These are phyloP conservation scores for Procapra przewalskii DNA, from an alignment of 2,113 vertebrate genomes.

Conservation along the genomic window DNA sequence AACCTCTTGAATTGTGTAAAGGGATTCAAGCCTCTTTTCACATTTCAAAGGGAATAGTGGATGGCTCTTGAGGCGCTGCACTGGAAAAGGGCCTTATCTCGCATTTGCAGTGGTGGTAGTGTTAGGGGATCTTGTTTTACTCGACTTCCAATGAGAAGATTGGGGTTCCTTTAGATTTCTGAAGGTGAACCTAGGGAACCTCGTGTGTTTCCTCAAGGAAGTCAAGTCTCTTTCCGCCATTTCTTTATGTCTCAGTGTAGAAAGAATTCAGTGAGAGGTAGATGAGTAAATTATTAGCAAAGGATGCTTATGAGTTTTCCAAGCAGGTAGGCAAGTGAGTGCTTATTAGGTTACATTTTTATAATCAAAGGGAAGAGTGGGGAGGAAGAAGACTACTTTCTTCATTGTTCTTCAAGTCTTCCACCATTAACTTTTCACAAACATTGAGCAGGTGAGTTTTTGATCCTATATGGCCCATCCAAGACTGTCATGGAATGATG, in stretches of 20 bases:
- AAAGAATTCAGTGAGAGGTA: not conserved
- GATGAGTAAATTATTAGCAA: not conserved
- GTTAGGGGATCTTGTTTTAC: no score
- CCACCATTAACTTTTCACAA: not conserved
- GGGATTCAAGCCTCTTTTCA: no score
- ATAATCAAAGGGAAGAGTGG: not conserved
- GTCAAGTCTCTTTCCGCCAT: no score
- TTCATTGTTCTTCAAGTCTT: not conserved
- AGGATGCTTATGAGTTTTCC: not conserved
- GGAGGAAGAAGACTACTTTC: not conserved
- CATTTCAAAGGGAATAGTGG: no score
- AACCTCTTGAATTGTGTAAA: no score
- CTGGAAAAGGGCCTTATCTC: no score
- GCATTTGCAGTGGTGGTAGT: no score
- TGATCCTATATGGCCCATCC: not conserved
- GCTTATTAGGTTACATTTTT: not conserved
- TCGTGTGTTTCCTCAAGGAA: no score
- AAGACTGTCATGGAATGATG: not conserved
- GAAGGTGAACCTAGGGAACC: no score
- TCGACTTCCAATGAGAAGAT: no score
- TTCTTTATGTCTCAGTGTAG: not conserved
- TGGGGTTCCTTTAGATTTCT: no score
- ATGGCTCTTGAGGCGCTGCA: no score
- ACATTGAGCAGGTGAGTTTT: not conserved
- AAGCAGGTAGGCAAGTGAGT: not conserved